Evolutionary conservation across 2,797 vertebrate genomes (phyloP).

Genomic region (Acanthiza pusilla): DNA sequence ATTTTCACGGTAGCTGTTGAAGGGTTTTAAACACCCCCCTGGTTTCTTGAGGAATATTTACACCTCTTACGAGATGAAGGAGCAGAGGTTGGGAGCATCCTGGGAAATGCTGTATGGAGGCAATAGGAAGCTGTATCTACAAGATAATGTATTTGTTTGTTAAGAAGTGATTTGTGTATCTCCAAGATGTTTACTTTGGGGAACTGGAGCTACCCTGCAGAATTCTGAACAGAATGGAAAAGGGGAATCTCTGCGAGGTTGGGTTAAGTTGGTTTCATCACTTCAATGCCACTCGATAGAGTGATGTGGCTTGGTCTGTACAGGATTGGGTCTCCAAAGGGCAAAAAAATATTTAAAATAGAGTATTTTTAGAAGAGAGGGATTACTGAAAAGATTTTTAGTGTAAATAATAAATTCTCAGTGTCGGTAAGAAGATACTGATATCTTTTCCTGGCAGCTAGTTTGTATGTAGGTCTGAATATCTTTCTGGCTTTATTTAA

Average conservation of each 20-base stretch:
- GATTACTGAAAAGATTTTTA: background rate
- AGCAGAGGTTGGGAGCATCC: constrained; percentile 28
- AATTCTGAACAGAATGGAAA: background rate
- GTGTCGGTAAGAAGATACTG: background rate
- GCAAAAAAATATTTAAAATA: background rate
- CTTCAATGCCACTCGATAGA: background rate
- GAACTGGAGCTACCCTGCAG: background rate
- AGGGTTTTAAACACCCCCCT: constrained; percentile 39
- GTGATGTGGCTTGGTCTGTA: background rate
- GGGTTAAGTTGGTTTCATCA: background rate
- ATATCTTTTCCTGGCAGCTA: background rate
- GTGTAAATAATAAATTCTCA: background rate
- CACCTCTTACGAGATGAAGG: constrained; percentile 26
- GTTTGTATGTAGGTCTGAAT: background rate
- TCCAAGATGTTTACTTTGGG: constrained; percentile 30
- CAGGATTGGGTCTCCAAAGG: background rate
- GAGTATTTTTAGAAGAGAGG: background rate
- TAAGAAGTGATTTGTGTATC: background rate
- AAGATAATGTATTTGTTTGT: background rate
- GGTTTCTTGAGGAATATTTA: constrained; percentile 64
- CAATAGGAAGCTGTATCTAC: background rate
- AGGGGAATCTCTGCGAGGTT: background rate
- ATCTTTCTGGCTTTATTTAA: constrained; percentile 18
- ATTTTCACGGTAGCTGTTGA: constrained; percentile 57
- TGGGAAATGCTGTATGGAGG: constrained; percentile 13